Base-by-base conservation (phyloP, 2,113 vertebrate species). In the Riparia riparia region DNA sequence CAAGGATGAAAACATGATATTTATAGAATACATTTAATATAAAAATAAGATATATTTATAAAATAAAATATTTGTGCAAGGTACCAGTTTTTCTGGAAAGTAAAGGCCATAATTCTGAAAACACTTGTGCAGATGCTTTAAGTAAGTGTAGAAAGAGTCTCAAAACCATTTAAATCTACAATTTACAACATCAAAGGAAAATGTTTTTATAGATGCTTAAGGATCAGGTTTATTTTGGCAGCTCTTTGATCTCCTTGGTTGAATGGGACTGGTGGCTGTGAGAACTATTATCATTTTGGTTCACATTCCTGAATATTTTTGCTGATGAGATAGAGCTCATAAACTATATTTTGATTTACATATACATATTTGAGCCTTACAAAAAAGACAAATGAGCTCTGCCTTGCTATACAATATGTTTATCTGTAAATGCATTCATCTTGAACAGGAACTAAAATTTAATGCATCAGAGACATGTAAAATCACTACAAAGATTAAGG, bases 401-500 rank as follows among this genome's bases (percentile, higher is more conserved):
- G 22, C 63, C 31, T 86, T 78, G 54, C 56, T 81, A 32, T 57
- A 49, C 53, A 63, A 17, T 32, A 63, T 49, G 14, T 93, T 94
- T 86, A 95, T 83, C 83, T 86, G n/a, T 91, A 72, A 61, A 54
- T 66, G 12, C 72, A 87, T 70, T 88, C 25, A 42, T 80, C 72
- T 73, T 63, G 64, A 90, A 71, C 21, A 45, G 12, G 24, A 58
- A 68, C 37, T 31, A 54, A 86, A 83, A 78, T 51, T 19, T 60
- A 92, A 51, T 51, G 37, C 39, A 93, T 70, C 42, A 84, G 63
- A 74, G 47, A 77, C 28, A 53, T 24, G 42, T n/a, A 93, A 94
- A 94, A 86, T 92, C 76, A 68, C 53, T 28, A 56, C 41, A 77
- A 89, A 95, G 82, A 80, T 85, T 84, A 90, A 82, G 60, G 72